Conservation (phyloP, 2,113 vertebrate genomes). For the Ochotona princeps region DNA sequence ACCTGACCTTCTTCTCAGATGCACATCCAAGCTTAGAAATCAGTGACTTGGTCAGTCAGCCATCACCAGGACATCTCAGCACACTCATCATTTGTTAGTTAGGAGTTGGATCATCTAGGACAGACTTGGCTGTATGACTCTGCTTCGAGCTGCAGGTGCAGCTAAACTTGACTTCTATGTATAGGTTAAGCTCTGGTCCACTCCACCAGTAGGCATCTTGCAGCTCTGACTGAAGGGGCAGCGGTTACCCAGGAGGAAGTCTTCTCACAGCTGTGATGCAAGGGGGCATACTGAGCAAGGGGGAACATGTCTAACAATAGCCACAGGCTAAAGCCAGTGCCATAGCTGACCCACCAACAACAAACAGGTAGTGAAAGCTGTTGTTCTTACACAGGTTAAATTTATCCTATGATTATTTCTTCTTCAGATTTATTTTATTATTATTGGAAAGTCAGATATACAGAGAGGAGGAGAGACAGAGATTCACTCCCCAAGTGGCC, state of each 20-base stretch:
- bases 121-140: background rate
- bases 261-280: background rate
- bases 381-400: background rate
- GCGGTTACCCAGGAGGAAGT: background rate
- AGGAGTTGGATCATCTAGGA: background rate
- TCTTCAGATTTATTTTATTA: too few species aligned
- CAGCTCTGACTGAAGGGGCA: background rate
- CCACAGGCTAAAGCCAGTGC: background rate
- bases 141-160: background rate
- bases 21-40: background rate
- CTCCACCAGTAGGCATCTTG: background rate
- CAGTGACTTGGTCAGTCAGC: background rate
- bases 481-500: too few species aligned
- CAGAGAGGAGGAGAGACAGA: too few species aligned
- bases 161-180: background rate
- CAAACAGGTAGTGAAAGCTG: background rate
- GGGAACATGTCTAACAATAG: background rate
- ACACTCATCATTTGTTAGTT: background rate
- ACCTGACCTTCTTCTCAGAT: background rate
- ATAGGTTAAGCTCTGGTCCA: background rate
- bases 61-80: background rate
- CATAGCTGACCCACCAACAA: constrained; percentile 5
- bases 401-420: too few species aligned
- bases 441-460: too few species aligned
- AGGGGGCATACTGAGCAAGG: background rate